Evolutionary conservation across 2,888 invertebrate genomes (phyloP).

Genomic region (Emmelina monodactyla): DNA sequence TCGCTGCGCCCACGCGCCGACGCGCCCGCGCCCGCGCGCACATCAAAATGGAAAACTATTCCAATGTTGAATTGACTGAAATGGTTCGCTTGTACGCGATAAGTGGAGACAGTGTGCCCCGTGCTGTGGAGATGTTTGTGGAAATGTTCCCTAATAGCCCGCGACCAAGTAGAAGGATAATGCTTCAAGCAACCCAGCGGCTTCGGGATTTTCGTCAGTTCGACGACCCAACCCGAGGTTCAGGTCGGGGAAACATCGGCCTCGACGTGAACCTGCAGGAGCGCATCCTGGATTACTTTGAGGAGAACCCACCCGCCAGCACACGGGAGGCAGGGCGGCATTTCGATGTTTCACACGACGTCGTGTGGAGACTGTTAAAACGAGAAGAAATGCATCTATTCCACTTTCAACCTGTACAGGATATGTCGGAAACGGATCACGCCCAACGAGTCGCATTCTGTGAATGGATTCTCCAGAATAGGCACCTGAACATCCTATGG

Average conservation of each 20-base stretch:
- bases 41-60: too few relatives aligned
- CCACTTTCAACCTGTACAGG: conserved; percentile 1
- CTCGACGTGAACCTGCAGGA: conserved; percentile 4
- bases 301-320: conserved; percentile 7
- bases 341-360: background rate
- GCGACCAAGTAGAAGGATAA: background rate
- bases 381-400: background rate
- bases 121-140: background rate
- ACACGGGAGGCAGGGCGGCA: conserved; percentile 3
- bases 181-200: conserved; percentile 1
- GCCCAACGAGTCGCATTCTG: background rate
- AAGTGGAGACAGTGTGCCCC: too few relatives aligned
- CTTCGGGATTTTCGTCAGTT: conserved; percentile 7
- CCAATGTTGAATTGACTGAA: too few relatives aligned
- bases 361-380: background rate
- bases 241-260: conserved; percentile 4
- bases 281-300: conserved; percentile 8
- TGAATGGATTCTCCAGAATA: background rate
- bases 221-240: conserved; percentile 5
- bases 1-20: too few relatives aligned
- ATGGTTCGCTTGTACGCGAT: too few relatives aligned
- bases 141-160: background rate
- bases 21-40: too few relatives aligned
- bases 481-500: background rate
- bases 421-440: background rate